Percentiles rank a stretch among this genome's conserved stretches.
These are phyloP conservation scores for Eufriesea mexicana DNA, from an alignment of 1,140 invertebrate genomes.

Conservation along the genomic window DNA sequence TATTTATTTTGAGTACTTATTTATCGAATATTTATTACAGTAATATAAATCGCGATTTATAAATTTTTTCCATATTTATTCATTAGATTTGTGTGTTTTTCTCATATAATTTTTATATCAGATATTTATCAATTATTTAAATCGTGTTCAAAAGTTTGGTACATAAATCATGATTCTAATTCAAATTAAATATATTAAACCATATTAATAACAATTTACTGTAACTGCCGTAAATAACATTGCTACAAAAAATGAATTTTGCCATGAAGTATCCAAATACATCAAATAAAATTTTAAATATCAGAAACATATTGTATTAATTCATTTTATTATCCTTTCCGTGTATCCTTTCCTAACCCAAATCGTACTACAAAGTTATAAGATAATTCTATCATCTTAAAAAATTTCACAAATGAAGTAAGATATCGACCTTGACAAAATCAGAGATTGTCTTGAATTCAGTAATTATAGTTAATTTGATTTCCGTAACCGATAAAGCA, in stretches of 20 bases:
- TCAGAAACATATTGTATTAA: neutral
- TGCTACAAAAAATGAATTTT: neutral
- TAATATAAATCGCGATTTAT: neutral
- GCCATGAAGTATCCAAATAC: neutral
- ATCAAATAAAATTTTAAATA: neutral
- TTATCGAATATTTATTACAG: constrained; percentile 47
- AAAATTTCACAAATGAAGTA: no score
- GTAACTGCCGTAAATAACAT: neutral
- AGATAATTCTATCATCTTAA: no score
- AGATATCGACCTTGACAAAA: no score
- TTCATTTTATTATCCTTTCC: neutral
- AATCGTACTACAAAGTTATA: no score
- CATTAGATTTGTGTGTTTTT: neutral
- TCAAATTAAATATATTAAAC: neutral
- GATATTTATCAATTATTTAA: neutral
- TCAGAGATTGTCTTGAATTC: no score
- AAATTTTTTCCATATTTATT: neutral
- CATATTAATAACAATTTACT: neutral
- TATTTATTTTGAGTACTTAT: constrained; percentile 42
- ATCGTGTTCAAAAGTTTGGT: neutral
- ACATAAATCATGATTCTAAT: neutral
- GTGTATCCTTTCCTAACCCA: no score
- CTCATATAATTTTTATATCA: neutral
- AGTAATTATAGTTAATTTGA: no score
- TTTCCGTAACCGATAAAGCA: no score